Conservation (phyloP, 2,113 vertebrate species). For the Oryzias celebensis region DNA sequence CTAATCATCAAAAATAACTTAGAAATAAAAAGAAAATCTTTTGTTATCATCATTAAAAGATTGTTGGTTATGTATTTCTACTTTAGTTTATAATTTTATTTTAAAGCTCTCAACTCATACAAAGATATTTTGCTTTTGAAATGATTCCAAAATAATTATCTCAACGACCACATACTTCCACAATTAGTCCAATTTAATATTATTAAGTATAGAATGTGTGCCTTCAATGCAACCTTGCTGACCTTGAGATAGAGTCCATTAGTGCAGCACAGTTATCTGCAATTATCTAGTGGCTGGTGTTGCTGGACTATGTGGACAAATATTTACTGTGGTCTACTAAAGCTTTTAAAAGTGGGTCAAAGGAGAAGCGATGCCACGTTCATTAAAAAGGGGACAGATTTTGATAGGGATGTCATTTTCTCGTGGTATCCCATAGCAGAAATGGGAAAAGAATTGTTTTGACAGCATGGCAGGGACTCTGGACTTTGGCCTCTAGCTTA, state of each 20-base stretch:
- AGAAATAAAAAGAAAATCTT: no score
- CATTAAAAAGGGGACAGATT: background rate
- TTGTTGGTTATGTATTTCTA: no score
- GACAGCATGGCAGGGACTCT: slow-evolving; percentile 73
- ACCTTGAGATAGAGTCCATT: slow-evolving; percentile 48
- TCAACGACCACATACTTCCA: background rate
- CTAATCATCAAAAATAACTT: no score
- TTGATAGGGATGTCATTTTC: slow-evolving; percentile 8
- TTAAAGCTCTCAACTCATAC: no score
- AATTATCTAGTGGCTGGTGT: slow-evolving; percentile 37
- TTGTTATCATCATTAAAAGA: no score
- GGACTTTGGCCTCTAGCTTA: slow-evolving; percentile 67
- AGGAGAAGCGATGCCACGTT: background rate
- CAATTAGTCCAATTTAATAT: background rate
- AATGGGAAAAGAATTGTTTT: slow-evolving; percentile 27
- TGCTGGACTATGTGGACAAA: slow-evolving; percentile 2
- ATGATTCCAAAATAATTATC: no score
- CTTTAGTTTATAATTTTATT: no score
- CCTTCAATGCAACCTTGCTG: slow-evolving; percentile 7
- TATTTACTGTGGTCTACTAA: slow-evolving; percentile 8
- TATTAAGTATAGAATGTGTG: background rate
- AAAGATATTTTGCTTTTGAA: no score
- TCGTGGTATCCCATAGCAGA: slow-evolving; percentile 16
- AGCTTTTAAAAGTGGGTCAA: slow-evolving; percentile 2
- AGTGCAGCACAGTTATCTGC: slow-evolving; percentile 33